phyloP scores from a whole-genome alignment of 2,888 invertebrate species.

The Epiblema foenella region DNA sequence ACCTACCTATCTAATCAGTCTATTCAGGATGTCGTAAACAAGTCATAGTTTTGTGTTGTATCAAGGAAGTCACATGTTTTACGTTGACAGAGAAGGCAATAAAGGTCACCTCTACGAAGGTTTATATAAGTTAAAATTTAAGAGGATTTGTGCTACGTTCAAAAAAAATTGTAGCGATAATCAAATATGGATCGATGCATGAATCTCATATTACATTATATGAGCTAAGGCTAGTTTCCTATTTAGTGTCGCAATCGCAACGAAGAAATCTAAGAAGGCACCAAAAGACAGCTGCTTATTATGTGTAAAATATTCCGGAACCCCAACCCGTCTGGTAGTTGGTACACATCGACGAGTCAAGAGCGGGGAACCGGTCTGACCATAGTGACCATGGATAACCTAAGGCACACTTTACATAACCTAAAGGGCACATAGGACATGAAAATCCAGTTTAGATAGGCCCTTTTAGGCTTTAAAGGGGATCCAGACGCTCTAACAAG shows the following conservation, averaged over 20 bases:
- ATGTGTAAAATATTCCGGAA: conserved; percentile 38
- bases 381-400: conserved; percentile 12
- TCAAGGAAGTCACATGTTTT: background rate
- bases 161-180: too few relatives aligned
- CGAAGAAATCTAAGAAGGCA: conserved; percentile 25
- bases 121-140: background rate
- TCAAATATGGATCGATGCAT: background rate
- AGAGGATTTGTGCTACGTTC: background rate
- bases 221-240: conserved; percentile 6
- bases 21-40: too few relatives aligned
- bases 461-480: conserved; percentile 2
- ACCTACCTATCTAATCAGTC: too few relatives aligned
- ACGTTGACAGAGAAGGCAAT: background rate
- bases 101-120: background rate
- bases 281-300: conserved; percentile 13
- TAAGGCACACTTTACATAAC: conserved; percentile 4
- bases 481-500: conserved; percentile 1
- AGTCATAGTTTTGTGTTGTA: background rate
- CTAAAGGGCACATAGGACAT: background rate
- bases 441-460: background rate
- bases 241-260: conserved; percentile 21
- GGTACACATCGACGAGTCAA: conserved; percentile 20
- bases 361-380: conserved; percentile 37
- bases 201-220: background rate
- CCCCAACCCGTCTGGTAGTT: conserved; percentile 11